Evolutionary conservation across 92 coral and sea anemone genomes (phyloP).

Genomic region (Isaurus tuberculatus): DNA sequence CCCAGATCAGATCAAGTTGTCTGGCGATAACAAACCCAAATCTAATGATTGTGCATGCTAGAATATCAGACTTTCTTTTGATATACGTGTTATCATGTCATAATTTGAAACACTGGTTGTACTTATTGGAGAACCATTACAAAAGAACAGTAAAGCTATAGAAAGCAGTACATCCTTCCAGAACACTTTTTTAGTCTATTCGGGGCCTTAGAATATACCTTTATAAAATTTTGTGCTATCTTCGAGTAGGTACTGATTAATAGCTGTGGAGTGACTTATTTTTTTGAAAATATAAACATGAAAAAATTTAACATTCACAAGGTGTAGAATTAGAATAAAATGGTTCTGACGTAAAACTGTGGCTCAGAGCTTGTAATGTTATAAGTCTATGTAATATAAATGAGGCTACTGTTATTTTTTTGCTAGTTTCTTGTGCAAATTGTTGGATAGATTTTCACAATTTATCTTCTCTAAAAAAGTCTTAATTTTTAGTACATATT

Average conservation of each 20-base stretch:
- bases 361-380: neutral
- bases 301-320: slow-evolving; percentile 26
- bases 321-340: slow-evolving; percentile 1
- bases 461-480: neutral
- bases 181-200: neutral
- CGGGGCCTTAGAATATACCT: neutral
- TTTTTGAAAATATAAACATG: slow-evolving; percentile 9
- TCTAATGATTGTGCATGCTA: slow-evolving; percentile 90
- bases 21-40: slow-evolving; percentile 86
- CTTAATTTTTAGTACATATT: too few species aligned
- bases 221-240: slow-evolving; percentile 16
- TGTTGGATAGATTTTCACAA: neutral
- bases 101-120: slow-evolving; percentile 36
- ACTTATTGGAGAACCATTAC: slow-evolving; percentile 2
- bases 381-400: neutral
- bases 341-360: neutral
- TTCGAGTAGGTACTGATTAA: slow-evolving; percentile 12
- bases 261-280: slow-evolving; percentile 15
- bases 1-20: slow-evolving; percentile 98
- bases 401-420: neutral
- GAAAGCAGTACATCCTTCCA: neutral
- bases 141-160: slow-evolving; percentile 9
- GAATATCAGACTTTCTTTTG: slow-evolving; percentile 18
- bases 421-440: neutral
- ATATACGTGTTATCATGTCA: slow-evolving; percentile 18